phyloP scores from a whole-genome alignment of 2,113 vertebrate species.

The Nanorana parkeri region DNA sequence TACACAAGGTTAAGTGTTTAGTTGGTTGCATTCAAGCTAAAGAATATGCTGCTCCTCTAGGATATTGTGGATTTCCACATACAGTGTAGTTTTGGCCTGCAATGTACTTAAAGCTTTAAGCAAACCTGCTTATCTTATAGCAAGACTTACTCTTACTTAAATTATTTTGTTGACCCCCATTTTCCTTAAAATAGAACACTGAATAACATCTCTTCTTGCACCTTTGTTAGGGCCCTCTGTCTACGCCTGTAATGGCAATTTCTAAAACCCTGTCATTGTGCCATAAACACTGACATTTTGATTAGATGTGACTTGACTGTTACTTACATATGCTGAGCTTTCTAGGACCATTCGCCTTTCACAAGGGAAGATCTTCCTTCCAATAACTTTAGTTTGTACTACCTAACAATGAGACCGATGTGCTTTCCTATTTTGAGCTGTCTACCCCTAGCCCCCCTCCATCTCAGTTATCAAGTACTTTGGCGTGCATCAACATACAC shows the following conservation, averaged over 20 bases:
- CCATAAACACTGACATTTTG: slow-evolving; percentile 11
- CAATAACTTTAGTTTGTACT: slow-evolving; percentile 18
- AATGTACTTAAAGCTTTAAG: background rate
- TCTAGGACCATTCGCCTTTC: slow-evolving; percentile 34
- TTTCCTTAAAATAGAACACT: too few relatives aligned
- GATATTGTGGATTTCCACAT: background rate
- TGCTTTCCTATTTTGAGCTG: background rate
- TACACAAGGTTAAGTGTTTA: background rate
- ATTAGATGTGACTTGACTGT: slow-evolving; percentile 27
- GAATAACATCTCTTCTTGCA: background rate
- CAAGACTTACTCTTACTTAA: too few relatives aligned
- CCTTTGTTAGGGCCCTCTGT: background rate
- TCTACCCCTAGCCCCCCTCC: too few relatives aligned
- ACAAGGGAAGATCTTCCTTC: slow-evolving; percentile 7
- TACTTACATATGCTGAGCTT: slow-evolving; percentile 17
- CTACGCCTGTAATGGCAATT: background rate
- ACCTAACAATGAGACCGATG: background rate
- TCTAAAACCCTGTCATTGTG: background rate
- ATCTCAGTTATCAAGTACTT: too few relatives aligned
- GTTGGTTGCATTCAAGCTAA: background rate
- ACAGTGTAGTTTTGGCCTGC: background rate
- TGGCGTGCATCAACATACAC: too few relatives aligned
- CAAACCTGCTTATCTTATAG: too few relatives aligned
- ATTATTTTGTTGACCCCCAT: too few relatives aligned
- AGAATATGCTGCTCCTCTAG: background rate